phyloP scores from a whole-genome alignment of 2,888 invertebrate genomes.

The Strigamia crassipes region DNA sequence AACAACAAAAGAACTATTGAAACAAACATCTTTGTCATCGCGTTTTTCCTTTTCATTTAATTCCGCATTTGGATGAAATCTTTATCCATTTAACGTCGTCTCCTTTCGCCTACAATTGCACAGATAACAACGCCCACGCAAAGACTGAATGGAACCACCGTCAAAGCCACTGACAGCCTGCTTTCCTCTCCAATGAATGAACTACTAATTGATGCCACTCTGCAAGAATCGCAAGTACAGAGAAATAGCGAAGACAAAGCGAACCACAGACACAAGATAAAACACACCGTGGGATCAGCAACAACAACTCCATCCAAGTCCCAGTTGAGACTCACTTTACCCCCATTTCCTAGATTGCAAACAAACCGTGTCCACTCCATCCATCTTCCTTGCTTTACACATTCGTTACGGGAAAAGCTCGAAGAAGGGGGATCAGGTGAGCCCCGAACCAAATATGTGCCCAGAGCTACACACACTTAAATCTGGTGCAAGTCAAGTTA shows the following conservation, averaged over 20 bases:
- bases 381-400: constrained; percentile 2
- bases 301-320: constrained; percentile 15
- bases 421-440: constrained; percentile 26
- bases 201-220: constrained; percentile 38
- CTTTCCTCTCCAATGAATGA: constrained; percentile 31
- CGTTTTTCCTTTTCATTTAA: not conserved
- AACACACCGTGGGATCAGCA: constrained; percentile 1
- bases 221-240: not conserved
- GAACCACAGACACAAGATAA: constrained; percentile 25
- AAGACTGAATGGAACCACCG: constrained; percentile 33
- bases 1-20: no score
- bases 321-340: constrained; percentile 21
- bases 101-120: not conserved
- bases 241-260: constrained; percentile 17
- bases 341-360: constrained; percentile 18
- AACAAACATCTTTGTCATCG: not conserved
- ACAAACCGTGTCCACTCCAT: constrained; percentile 38
- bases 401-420: constrained; percentile 12
- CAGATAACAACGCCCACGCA: constrained; percentile 30
- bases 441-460: not conserved
- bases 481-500: constrained; percentile 19
- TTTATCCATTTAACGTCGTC: not conserved
- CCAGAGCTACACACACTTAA: not conserved
- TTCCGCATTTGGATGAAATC: not conserved
- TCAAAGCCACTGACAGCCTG: constrained; percentile 29